Conservation (phyloP, 2,797 vertebrate species). For the Poecile montanus region DNA sequence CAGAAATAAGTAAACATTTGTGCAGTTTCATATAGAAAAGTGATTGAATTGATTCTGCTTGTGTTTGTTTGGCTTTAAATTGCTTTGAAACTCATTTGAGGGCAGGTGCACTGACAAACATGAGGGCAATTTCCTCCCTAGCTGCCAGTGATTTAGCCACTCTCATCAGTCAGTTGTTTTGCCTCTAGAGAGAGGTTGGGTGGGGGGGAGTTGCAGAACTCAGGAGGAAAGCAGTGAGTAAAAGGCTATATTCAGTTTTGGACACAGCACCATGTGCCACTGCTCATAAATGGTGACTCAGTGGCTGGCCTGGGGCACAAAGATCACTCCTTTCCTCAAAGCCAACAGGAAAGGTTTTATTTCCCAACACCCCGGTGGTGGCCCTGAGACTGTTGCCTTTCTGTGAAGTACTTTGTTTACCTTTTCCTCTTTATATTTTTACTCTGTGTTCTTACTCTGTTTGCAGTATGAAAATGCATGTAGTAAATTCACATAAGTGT, state of each 20-base stretch:
- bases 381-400: neutral
- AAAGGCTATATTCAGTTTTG: neutral
- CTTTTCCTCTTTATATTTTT: neutral
- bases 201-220: neutral
- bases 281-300: neutral
- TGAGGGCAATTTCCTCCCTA: neutral
- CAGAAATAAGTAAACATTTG: neutral
- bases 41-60: neutral
- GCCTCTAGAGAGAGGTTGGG: neutral
- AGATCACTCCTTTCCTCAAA: slow-evolving; percentile 3
- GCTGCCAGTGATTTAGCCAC: neutral
- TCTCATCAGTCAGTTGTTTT: neutral
- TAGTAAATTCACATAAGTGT: neutral
- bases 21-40: neutral
- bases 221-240: neutral
- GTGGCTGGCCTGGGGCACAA: neutral
- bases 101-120: neutral
- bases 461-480: neutral
- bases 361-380: neutral
- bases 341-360: neutral
- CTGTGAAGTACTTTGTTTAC: neutral
- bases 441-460: neutral
- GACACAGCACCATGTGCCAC: neutral
- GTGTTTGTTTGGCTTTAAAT: neutral
- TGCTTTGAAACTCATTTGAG: neutral